Evolutionary conservation across 2,797 vertebrate genomes (phyloP), one percentile per base, ranked within the genome.

Genomic region (Anguilla anguilla): DNA sequence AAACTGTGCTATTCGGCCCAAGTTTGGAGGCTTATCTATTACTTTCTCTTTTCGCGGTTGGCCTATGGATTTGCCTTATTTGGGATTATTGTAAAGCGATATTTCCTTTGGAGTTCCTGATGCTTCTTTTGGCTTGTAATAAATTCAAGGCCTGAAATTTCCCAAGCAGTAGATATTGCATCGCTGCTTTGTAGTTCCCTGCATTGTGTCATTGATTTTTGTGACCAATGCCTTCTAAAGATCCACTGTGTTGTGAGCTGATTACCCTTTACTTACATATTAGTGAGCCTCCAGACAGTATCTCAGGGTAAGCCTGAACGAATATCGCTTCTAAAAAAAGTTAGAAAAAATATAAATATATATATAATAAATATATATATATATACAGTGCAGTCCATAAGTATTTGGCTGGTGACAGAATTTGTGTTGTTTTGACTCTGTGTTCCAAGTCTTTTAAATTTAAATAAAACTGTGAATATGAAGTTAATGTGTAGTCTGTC

Each of bases 71-170:
- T 83, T 83, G 77, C 61, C 84, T 86, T 84, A 79, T 85, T 86
- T 83, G 59, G 85, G 87, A 86, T 88, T 88, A 86, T 86, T 86
- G 84, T 88, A 86, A 88, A 83, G 57, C 46, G 59, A 85, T 85
- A 85, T 88, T 85, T 85, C 35, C 69, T 87, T 74, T 84, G 46
- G 31, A 81, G 55, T 31, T 85, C 49, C 59, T 55, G 59, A 67
- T 57, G 74, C 84, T 83, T 15, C 67, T 88, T 85, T 79, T 81
- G 67, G 84, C 39, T 85, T 77, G 9, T 77, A 77, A 67, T 67
- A 83, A 88, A 88, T 31, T 31, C 51, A 85, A 5, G n/a, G 87
- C 53, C 55, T 67, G 74, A 64, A 85, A 57, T 88, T 77, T 88
- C 74, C 57, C 55, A 85, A 82, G 43, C 51, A 85, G 67, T 35